A percentile compares a stretch with the other conserved stretches of the same genome.
Evolutionary conservation across 2,888 invertebrate species (phyloP).

Genomic region (Hemithea aestivaria): DNA sequence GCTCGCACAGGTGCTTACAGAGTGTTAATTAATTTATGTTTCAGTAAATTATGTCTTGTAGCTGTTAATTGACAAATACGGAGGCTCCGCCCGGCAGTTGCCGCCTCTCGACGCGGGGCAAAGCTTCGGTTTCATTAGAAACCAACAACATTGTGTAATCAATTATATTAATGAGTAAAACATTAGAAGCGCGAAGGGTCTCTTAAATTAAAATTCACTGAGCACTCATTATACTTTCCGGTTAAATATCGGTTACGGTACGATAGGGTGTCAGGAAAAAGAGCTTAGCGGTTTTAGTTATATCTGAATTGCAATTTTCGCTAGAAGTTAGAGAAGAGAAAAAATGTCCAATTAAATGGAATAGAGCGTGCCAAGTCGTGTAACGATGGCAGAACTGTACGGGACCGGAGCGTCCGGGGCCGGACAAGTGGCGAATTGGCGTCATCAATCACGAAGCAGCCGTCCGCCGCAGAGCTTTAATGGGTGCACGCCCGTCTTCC

Average conservation of each 20-base stretch:
- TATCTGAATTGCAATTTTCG: constrained; percentile 18
- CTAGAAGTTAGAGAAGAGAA: constrained; percentile 15
- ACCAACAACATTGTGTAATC: constrained; percentile 45
- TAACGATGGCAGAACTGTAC: constrained; percentile 26
- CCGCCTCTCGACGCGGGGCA: background rate
- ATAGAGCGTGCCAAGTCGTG: constrained; percentile 38
- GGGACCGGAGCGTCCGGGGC: constrained; percentile 24
- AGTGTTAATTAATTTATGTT: constrained; percentile 61
- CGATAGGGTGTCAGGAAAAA: constrained; percentile 3
- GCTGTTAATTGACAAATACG: constrained; percentile 56
- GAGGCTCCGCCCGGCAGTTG: constrained; percentile 26
- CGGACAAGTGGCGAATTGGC: constrained; percentile 66
- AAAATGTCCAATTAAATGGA: constrained; percentile 40
- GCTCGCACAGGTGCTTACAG: constrained; percentile 52
- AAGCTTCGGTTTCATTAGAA: constrained; percentile 46
- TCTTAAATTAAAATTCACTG: constrained; percentile 32
- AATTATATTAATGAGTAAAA: constrained; percentile 51
- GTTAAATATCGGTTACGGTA: constrained; percentile 21
- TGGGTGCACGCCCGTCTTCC: constrained; percentile 49
- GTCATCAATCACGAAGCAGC: constrained; percentile 64
- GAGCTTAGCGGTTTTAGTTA: constrained; percentile 7
- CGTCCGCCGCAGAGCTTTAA: constrained; percentile 57
- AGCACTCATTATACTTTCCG: constrained; percentile 24
- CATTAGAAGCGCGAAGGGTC: constrained; percentile 34
- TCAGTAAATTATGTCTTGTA: constrained; percentile 47